These are phyloP conservation scores for Candoia aspera DNA, from an alignment of 2,113 vertebrate species.

Conservation along the genomic window DNA sequence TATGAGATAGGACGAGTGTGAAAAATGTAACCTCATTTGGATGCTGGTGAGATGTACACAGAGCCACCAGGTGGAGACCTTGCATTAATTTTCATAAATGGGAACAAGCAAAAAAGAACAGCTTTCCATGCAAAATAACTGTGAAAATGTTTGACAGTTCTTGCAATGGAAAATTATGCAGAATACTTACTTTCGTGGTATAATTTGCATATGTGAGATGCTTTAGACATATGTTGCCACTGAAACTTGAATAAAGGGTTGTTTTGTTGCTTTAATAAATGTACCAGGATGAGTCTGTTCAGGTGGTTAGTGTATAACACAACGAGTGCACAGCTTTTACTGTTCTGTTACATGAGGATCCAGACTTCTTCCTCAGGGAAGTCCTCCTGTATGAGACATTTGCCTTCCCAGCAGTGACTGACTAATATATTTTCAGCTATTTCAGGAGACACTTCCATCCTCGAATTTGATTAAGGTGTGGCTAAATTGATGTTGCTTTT, in stretches of 20 bases:
- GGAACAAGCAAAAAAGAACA: conserved; percentile 27
- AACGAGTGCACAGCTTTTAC: neutral
- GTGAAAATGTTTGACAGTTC: conserved; percentile 51
- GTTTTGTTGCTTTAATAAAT: conserved; percentile 18
- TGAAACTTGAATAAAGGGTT: conserved; percentile 23
- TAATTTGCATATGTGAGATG: neutral
- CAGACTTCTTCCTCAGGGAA: neutral
- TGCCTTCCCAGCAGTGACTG: neutral
- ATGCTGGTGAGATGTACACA: neutral
- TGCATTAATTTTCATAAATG: conserved; percentile 58
- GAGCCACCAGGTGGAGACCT: conserved; percentile 70
- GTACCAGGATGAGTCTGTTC: neutral
- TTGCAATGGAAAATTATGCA: conserved; percentile 52
- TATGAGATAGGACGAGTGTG: neutral
- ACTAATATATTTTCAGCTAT: neutral
- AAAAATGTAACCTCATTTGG: neutral
- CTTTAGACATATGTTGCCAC: neutral
- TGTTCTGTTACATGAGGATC: neutral
- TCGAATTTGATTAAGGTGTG: neutral
- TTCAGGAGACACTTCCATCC: neutral
- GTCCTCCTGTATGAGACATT: neutral
- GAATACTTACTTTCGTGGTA: conserved; percentile 4
- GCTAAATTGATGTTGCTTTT: neutral
- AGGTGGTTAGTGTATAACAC: neutral
- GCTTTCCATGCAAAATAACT: conserved; percentile 54